These are phyloP conservation scores for Rhinoderma darwinii DNA, from an alignment of 2,113 vertebrate genomes.

Conservation along the genomic window DNA sequence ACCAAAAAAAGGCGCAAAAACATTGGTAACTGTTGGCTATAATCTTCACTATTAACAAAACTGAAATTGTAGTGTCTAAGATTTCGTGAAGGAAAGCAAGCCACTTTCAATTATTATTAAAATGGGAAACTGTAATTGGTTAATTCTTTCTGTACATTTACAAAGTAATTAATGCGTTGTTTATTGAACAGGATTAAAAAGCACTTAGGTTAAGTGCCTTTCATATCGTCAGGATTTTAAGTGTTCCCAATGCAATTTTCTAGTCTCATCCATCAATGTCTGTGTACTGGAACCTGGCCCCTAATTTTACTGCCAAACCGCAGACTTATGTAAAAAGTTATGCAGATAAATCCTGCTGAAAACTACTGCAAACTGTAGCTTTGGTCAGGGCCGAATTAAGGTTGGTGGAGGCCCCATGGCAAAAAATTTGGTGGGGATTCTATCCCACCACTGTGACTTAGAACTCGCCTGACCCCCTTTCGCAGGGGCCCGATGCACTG, in stretches of 20 bases:
- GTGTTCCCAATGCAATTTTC: slow-evolving; percentile 1
- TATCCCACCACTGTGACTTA: too few relatives aligned
- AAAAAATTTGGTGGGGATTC: too few relatives aligned
- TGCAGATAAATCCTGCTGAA: background rate
- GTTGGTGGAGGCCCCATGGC: too few relatives aligned
- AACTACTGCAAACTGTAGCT: background rate
- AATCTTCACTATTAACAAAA: background rate
- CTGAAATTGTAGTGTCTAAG: background rate
- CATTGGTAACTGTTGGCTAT: too few relatives aligned
- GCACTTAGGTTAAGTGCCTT: slow-evolving; percentile 49
- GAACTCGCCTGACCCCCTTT: too few relatives aligned
- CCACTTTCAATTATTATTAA: background rate
- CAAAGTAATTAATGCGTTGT: slow-evolving; percentile 40
- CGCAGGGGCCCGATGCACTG: too few relatives aligned
- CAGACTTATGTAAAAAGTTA: background rate
- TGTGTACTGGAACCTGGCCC: background rate
- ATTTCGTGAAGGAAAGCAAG: background rate
- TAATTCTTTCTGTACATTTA: background rate
- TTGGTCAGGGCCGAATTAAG: too few relatives aligned
- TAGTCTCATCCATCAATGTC: slow-evolving; percentile 31
- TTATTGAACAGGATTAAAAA: slow-evolving; percentile 39
- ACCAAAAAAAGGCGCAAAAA: too few relatives aligned
- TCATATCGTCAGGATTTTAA: slow-evolving; percentile 19
- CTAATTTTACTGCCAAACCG: slow-evolving; percentile 16
- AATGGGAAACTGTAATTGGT: background rate